Base-by-base conservation (phyloP, 92 coral and sea anemone genomes). In the Palythoa grandiflora region DNA sequence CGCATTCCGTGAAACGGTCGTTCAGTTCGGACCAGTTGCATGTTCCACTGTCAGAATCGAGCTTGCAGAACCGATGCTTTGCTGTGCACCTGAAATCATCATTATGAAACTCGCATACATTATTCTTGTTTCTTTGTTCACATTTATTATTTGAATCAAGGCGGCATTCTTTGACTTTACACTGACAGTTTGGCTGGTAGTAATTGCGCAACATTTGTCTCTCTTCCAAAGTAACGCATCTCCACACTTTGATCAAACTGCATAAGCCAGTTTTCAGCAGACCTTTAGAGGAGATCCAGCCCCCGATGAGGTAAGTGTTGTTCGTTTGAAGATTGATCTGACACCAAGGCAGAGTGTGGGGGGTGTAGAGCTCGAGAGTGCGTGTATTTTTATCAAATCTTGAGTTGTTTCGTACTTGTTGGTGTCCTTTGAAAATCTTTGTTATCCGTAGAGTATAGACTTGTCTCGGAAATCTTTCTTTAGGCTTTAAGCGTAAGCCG, bases 101-200 rank as follows among this genome's bases (percentile, higher is more conserved):
- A 9, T 16, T 0, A 17, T 1, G 74, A 68, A 68, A 68, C 7
- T 17, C 74, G 74, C 50, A 44, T 44, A 14, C 12, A 38, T 68
- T 68, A 6, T 20, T 13, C 74, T 68, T 20, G 40, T 20, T 20
- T 10, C 19, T 68, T 2, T 19, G 19, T 68, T 68, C 40, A 20
- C 74, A 68, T 16, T 17, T 1, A 21, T 21, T 2, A 7, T 20
- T 21, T 1, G 72, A 20, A 68, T 1, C 12, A 68, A 8, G 7
- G 6, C 7, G 50, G 50, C 74, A 68, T 36, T 7, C 19, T 20
- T 68, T 68, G 20, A 68, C 40, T 68, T 36, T 68, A 17, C 74
- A 68, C 74, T 13, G 74, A 20, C 74, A 68, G 40, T 68, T 68
- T 19, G 20, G 74, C 36, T 68, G 74, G 74, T 20, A 68, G 20